These are phyloP conservation scores for Dipodomys merriami DNA, from an alignment of 2,113 vertebrate genomes.

Conservation along the genomic window DNA sequence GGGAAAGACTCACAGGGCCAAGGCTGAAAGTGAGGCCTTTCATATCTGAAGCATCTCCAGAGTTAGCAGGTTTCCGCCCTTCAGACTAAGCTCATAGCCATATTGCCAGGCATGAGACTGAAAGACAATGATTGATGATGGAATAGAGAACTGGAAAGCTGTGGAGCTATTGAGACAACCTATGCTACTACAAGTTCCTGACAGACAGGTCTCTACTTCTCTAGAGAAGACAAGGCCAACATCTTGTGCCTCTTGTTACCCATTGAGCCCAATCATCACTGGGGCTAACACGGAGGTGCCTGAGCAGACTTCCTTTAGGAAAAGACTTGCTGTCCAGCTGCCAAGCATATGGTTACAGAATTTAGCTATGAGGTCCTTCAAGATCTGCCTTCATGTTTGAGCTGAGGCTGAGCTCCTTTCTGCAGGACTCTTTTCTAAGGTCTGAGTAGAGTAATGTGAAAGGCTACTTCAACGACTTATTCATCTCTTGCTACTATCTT, in stretches of 20 bases:
- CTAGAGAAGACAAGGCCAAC: background rate
- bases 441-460: background rate
- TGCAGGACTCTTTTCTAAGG: background rate
- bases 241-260: background rate
- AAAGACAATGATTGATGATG: background rate
- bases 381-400: background rate
- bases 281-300: background rate
- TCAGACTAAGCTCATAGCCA: accelerated
- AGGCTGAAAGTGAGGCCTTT: background rate
- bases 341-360: background rate
- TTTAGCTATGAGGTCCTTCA: background rate
- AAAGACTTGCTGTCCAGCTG: background rate
- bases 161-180: background rate
- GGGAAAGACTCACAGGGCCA: background rate
- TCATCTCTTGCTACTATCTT: background rate
- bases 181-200: background rate
- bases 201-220: background rate
- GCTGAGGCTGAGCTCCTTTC: background rate
- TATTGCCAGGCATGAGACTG: background rate
- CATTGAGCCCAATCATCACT: background rate
- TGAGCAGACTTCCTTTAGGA: background rate
- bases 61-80: background rate
- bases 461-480: background rate
- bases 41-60: background rate
- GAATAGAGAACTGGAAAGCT: background rate